Evolutionary conservation across 2,888 invertebrate genomes (phyloP).

Genomic region (Drosophila affinis): DNA sequence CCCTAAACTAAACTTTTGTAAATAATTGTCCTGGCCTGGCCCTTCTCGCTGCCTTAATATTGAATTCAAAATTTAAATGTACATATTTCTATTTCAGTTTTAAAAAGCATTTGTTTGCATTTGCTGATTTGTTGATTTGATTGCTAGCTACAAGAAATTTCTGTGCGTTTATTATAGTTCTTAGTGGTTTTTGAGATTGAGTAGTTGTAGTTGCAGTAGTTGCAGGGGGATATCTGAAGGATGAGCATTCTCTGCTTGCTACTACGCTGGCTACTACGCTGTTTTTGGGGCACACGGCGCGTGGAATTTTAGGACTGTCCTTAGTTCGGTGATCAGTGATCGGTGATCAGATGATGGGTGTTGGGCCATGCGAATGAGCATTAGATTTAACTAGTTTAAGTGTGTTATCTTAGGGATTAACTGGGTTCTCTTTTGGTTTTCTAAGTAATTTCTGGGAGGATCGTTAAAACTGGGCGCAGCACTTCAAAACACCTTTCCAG

Average conservation of each 20-base stretch:
- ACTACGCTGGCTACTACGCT: slow-evolving; percentile 31
- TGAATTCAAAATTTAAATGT: background rate
- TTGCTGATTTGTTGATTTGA: slow-evolving; percentile 9
- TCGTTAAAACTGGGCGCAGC: slow-evolving; percentile 20
- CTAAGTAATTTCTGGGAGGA: slow-evolving; percentile 5
- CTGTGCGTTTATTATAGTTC: slow-evolving; percentile 64
- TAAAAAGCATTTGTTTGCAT: slow-evolving; percentile 9
- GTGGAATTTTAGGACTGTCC: slow-evolving; percentile 57
- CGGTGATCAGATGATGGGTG: slow-evolving; percentile 17
- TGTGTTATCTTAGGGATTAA: slow-evolving; percentile 22
- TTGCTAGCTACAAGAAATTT: slow-evolving; percentile 44
- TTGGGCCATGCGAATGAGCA: slow-evolving; percentile 2
- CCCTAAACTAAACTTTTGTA: slow-evolving; percentile 62
- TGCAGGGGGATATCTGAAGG: slow-evolving; percentile 17
- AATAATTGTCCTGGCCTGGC: slow-evolving; percentile 58
- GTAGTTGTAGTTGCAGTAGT: slow-evolving; percentile 30
- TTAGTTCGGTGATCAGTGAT: slow-evolving; percentile 25
- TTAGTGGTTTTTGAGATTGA: slow-evolving; percentile 38
- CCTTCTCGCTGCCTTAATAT: background rate
- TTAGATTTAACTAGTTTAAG: background rate
- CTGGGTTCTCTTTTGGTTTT: background rate
- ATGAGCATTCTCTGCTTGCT: slow-evolving; percentile 37
- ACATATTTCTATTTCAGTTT: slow-evolving; percentile 15
- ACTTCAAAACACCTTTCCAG: slow-evolving; percentile 29
- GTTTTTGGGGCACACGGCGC: slow-evolving; percentile 46